Evolutionary conservation across 64 coral and sea anemone genomes (phyloP).

Genomic region (Stichodactyla helianthus): DNA sequence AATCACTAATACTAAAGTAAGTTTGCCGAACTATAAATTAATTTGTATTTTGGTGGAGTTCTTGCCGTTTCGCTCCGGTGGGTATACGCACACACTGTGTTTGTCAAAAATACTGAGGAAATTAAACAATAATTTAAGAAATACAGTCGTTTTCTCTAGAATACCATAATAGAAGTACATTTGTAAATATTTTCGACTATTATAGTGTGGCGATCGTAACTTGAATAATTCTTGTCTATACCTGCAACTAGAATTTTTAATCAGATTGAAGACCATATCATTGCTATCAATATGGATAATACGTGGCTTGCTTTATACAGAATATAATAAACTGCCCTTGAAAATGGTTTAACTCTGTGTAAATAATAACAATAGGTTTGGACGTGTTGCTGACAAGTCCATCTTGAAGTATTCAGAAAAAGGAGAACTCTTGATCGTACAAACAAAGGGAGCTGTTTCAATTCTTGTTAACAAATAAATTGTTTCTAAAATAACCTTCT

Average conservation of each 20-base stretch:
- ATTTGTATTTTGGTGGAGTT: neutral
- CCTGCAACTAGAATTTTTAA: neutral
- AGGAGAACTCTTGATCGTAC: neutral
- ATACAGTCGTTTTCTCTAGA: neutral
- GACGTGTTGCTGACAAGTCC: neutral
- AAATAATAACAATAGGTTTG: neutral
- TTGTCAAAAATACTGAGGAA: neutral
- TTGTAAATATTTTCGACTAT: neutral
- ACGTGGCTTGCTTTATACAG: neutral
- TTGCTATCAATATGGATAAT: neutral
- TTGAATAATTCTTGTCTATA: neutral
- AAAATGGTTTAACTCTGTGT: neutral
- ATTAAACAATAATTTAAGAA: no score
- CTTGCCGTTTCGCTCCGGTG: neutral
- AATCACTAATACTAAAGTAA: constrained; percentile 54
- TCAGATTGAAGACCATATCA: neutral
- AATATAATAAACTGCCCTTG: neutral
- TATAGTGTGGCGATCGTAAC: neutral
- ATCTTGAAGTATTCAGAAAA: neutral
- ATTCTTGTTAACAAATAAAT: neutral
- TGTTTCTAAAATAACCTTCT: neutral
- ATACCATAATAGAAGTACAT: neutral
- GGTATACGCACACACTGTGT: neutral
- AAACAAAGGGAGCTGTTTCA: neutral
- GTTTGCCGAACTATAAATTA: neutral